Evolutionary conservation across 2,113 vertebrate species (phyloP).

Genomic region (Nothocercus nigrocapillus): DNA sequence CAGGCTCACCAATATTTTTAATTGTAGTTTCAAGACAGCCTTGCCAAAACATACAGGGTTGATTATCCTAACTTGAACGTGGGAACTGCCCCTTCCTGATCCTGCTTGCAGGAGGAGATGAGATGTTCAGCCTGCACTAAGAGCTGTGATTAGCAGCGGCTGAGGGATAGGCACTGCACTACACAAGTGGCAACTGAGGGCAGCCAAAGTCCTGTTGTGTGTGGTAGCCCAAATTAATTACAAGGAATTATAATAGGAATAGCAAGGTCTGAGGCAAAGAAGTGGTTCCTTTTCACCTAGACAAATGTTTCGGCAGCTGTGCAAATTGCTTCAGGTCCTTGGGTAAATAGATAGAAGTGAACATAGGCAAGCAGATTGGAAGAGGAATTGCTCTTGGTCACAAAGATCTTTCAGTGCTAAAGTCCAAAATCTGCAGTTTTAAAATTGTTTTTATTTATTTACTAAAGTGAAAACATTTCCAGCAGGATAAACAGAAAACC

Average conservation of each 20-base stretch:
- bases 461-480: slow-evolving; percentile 54
- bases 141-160: neutral
- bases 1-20: neutral
- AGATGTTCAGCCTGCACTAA: neutral
- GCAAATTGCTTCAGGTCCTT: neutral
- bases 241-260: neutral
- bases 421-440: neutral
- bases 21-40: neutral
- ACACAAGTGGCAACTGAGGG: neutral
- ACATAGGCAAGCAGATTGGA: neutral
- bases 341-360: neutral
- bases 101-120: neutral
- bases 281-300: slow-evolving; percentile 15
- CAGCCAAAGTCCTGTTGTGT: neutral
- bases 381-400: neutral
- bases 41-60: neutral
- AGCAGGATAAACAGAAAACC: slow-evolving; percentile 40
- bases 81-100: neutral
- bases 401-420: neutral
- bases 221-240: neutral
- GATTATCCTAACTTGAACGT: neutral
- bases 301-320: slow-evolving; percentile 17
- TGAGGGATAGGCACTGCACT: fast-evolving
- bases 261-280: neutral
- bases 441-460: slow-evolving; percentile 51